Base-by-base conservation (phyloP, 2,113 vertebrate genomes). In the Murina feae region DNA sequence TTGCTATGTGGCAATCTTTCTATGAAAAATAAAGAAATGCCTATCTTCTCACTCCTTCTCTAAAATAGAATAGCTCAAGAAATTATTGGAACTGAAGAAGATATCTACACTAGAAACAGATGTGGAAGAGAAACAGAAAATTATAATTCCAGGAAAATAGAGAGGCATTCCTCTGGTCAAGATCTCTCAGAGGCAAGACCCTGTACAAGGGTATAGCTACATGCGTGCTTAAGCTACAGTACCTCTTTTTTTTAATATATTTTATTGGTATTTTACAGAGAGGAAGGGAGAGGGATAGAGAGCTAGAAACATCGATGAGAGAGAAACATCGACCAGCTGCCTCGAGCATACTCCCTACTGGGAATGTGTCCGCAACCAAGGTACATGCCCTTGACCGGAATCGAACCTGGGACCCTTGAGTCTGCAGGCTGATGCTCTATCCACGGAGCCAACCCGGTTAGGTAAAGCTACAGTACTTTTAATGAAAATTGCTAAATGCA, bases 1-100 rank as follows among this genome's bases (percentile, higher is more conserved):
- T 85, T 72, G 18, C 66, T 87, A 63, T 42, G 42, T 35, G 89
- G 92, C 30, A 39, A 89, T 89, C 75, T 80, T 94, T n/a, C 65
- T 88, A 91, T 6, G 72, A 94, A 94, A 90, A 85, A 81, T 68
- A 68, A 83, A 95, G 71, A 72, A 69, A 80, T 42, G 25, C 3
- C 18, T 71, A 83, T 72, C 49, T 94, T 63, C 32, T 88, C 16
- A 89, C 53, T 76, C 28, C 23, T 10, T 74, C 39, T 91, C 72
- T 68, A 74, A 93, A 76, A 72, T 39, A n/a, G 94, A 91, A 53
- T 11, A 71, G 68, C 53, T 79, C 60, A 39, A 82, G 66, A 88
- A 82, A 68, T 84, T 12, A 90, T 20, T 37, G 86, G 76, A 93
- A 58, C 28, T 25, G 18, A 79, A 94, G 65, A 69, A 21, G 6